Conservation (phyloP, 2,113 vertebrate genomes). For the Tylochromis polylepis region DNA sequence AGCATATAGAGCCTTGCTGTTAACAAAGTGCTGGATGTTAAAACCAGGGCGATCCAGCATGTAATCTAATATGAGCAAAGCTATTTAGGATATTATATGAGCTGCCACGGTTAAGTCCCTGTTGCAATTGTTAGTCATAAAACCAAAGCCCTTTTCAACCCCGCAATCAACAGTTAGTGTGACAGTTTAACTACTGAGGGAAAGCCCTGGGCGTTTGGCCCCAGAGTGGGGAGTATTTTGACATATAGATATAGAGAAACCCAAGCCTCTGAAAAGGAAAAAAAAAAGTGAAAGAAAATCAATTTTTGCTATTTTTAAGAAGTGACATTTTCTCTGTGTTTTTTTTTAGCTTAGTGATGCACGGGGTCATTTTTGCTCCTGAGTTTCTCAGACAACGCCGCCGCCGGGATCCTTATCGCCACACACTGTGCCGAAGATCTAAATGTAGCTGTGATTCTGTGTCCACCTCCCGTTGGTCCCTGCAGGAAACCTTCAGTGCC, state of each 20-base stretch:
- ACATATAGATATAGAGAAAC: background rate
- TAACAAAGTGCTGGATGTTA: slow-evolving; percentile 48
- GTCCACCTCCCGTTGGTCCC: background rate
- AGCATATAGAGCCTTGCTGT: slow-evolving; percentile 46
- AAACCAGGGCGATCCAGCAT: slow-evolving; percentile 48
- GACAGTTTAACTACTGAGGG: slow-evolving; percentile 40
- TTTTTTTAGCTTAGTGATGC: background rate
- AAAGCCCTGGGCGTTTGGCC: background rate
- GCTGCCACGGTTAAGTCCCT: slow-evolving; percentile 43
- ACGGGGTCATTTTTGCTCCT: background rate
- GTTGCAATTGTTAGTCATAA: slow-evolving; percentile 42
- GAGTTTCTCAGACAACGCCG: background rate
- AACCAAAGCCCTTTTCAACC: slow-evolving; percentile 41
- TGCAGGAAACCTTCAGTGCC: background rate
- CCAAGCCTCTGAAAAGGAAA: background rate
- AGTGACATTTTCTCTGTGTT: background rate
- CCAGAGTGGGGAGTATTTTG: background rate
- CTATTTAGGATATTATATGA: slow-evolving; percentile 63
- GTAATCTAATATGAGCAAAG: slow-evolving; percentile 62
- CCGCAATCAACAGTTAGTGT: slow-evolving; percentile 53
- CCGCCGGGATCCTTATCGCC: background rate
- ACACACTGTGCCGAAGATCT: background rate
- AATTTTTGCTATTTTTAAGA: background rate
- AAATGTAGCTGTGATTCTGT: background rate
- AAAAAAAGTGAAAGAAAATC: background rate